phyloP scores from a whole-genome alignment of 2,113 vertebrate species.

The Anthoscopus minutus region DNA sequence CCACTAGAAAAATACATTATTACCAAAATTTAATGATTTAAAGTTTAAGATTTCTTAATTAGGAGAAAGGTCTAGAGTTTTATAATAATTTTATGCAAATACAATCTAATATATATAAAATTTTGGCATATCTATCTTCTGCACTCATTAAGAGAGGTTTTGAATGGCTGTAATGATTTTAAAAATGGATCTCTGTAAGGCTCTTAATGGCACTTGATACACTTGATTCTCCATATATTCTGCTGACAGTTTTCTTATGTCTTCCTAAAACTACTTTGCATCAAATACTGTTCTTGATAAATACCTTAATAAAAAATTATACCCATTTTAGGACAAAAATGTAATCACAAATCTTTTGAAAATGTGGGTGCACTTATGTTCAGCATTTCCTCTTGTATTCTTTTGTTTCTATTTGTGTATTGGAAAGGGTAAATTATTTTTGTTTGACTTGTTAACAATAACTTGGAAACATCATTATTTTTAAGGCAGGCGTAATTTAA shows the following conservation, averaged over 20 bases:
- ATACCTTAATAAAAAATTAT: background rate
- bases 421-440: background rate
- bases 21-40: background rate
- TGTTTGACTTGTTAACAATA: background rate
- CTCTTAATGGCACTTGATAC: background rate
- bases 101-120: background rate
- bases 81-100: background rate
- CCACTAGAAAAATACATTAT: background rate
- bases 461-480: background rate
- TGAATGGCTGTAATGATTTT: background rate
- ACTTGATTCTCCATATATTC: background rate
- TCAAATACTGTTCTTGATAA: background rate
- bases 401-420: background rate
- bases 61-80: background rate
- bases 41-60: background rate
- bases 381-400: background rate
- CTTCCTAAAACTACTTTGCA: background rate
- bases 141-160: background rate
- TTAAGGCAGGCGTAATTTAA: background rate
- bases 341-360: background rate
- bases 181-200: background rate
- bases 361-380: rapidly evolving
- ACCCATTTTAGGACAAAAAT: background rate
- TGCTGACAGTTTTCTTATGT: background rate
- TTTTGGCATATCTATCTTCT: background rate